phyloP scores from a whole-genome alignment of 1,140 invertebrate genomes.

The Ruditapes philippinarum region DNA sequence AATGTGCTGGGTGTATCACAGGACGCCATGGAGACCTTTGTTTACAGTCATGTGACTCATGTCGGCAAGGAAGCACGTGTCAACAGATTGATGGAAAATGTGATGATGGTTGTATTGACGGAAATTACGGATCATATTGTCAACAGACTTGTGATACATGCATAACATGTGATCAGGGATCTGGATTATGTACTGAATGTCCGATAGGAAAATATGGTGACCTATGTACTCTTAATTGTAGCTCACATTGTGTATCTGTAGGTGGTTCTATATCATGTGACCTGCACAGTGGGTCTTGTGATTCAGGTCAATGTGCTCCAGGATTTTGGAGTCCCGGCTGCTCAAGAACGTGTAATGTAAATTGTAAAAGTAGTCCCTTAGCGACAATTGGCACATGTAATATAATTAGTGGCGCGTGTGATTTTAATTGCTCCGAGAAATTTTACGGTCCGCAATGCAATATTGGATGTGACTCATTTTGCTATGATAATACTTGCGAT shows the following conservation, averaged over 20 bases:
- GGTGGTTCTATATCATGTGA: slow-evolving; percentile 15
- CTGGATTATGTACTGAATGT: slow-evolving; percentile 33
- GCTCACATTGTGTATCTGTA: neutral
- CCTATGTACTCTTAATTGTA: slow-evolving; percentile 25
- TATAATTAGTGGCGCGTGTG: slow-evolving; percentile 14
- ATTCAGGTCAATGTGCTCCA: slow-evolving; percentile 4
- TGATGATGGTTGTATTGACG: slow-evolving; percentile 26
- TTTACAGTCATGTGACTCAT: neutral
- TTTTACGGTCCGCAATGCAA: slow-evolving; percentile 44
- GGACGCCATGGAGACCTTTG: slow-evolving; percentile 32
- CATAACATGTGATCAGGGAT: slow-evolving; percentile 15
- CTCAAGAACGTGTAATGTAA: neutral
- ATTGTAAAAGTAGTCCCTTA: neutral
- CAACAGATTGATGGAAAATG: slow-evolving; percentile 52
- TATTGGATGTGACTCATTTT: slow-evolving; percentile 22
- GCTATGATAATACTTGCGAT: slow-evolving; percentile 47
- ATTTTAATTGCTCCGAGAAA: neutral
- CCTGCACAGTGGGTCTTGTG: neutral
- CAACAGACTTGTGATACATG: slow-evolving; percentile 12
- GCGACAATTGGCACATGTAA: neutral
- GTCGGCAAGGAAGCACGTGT: slow-evolving; percentile 45
- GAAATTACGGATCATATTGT: slow-evolving; percentile 48
- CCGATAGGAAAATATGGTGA: slow-evolving; percentile 35
- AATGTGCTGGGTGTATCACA: slow-evolving; percentile 12
- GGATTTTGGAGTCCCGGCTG: slow-evolving; percentile 37